Evolutionary conservation across 2,113 vertebrate species (phyloP).

Genomic region (Toxostoma redivivum): DNA sequence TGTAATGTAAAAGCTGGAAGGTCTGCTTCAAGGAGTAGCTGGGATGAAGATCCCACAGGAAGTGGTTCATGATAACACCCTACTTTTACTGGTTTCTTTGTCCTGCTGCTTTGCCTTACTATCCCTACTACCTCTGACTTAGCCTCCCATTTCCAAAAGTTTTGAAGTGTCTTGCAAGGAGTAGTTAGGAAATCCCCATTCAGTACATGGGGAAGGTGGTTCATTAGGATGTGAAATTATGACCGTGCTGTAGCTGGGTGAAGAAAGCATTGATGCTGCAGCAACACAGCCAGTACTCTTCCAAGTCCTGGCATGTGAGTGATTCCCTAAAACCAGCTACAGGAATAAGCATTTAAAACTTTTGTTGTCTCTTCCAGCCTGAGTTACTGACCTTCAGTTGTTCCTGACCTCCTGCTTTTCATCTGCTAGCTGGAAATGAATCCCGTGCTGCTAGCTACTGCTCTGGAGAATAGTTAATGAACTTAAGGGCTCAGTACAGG

Average conservation of each 20-base stretch:
- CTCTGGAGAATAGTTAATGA: background rate
- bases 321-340: background rate
- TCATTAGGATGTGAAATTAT: background rate
- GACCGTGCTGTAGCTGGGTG: accelerated
- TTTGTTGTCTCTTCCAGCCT: background rate
- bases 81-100: background rate
- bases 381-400: background rate
- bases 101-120: background rate
- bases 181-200: background rate
- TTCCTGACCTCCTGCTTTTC: background rate
- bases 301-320: background rate
- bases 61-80: background rate
- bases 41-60: background rate
- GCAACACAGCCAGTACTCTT: background rate
- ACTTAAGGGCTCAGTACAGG: background rate
- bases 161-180: background rate
- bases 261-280: background rate
- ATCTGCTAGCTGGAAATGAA: background rate
- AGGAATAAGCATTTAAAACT: background rate
- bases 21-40: background rate
- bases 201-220: background rate
- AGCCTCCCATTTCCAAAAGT: background rate
- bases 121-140: background rate
- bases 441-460: background rate
- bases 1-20: background rate